Percentiles rank a stretch among this genome's conserved stretches.
Conservation (phyloP, 2,888 invertebrate genomes). For the Rhaphigaster nebulosa region DNA sequence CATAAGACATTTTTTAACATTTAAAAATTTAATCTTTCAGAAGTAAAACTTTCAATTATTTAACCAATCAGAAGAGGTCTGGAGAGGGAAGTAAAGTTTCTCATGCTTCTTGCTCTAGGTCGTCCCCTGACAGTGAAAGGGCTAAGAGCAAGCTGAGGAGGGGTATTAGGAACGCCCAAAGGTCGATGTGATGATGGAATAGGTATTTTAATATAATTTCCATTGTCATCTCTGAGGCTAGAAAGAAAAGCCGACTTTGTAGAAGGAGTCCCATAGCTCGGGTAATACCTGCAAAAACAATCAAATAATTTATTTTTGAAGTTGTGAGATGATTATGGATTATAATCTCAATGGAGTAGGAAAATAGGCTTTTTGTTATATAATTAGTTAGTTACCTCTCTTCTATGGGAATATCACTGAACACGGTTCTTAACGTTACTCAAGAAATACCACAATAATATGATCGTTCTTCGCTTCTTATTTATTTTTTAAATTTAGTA, state of each 20-base stretch:
- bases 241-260: conserved; percentile 63
- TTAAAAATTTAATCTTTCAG: conserved; percentile 8
- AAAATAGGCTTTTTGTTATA: neutral
- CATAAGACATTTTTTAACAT: neutral
- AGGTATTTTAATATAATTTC: conserved; percentile 67
- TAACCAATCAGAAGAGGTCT: conserved; percentile 65
- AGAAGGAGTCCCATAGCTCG: conserved; percentile 60
- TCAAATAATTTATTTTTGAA: neutral
- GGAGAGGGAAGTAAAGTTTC: conserved; percentile 65
- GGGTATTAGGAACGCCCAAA: conserved; percentile 68
- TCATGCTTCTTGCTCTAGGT: conserved; percentile 61
- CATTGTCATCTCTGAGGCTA: conserved; percentile 56
- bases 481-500: neutral
- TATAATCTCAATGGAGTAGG: neutral
- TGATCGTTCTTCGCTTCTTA: neutral
- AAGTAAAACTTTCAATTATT: conserved; percentile 10
- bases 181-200: conserved; percentile 72
- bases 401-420: neutral
- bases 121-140: conserved; percentile 53
- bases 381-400: neutral
- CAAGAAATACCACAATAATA: too few relatives aligned
- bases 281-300: conserved; percentile 59
- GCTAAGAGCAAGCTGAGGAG: conserved; percentile 48
- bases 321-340: neutral
- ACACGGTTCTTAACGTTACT: neutral